phyloP scores from a whole-genome alignment of 2,888 invertebrate species.

The Rotaria macrura region DNA sequence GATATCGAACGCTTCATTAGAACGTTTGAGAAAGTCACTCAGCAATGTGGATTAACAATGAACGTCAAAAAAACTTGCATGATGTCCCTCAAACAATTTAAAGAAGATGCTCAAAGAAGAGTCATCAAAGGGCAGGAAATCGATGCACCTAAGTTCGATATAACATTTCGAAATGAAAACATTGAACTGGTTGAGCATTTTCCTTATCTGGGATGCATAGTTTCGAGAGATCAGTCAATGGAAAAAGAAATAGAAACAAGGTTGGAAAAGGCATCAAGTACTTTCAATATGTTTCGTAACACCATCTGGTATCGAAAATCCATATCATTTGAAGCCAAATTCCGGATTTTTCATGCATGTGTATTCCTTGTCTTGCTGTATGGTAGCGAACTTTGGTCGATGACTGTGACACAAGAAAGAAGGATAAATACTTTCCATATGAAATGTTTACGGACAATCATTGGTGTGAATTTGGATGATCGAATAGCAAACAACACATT shows the following conservation, averaged over 20 bases:
- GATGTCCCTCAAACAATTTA: not conserved
- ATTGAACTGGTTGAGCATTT: not conserved
- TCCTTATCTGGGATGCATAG: not conserved
- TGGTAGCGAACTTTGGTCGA: not conserved
- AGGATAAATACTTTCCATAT: not conserved
- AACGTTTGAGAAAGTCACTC: not conserved
- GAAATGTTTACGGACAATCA: not conserved
- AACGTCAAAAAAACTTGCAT: not conserved
- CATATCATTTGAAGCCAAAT: not conserved
- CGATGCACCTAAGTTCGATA: not conserved
- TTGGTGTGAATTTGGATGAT: not conserved
- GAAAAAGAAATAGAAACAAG: not conserved
- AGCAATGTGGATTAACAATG: constrained; percentile 1
- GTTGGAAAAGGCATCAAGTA: not conserved
- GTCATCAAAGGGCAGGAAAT: not conserved
- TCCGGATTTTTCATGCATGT: not conserved
- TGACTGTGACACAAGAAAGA: not conserved
- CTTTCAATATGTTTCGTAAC: not conserved
- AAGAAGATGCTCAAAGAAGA: not conserved
- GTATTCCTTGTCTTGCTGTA: not conserved
- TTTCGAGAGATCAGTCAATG: not conserved
- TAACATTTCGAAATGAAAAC: not conserved
- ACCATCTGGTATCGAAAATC: not conserved
- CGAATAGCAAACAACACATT: not conserved
- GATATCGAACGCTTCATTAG: not conserved